These are phyloP conservation scores for Dryobota labecula DNA, from an alignment of 2,888 invertebrate species.

Conservation along the genomic window DNA sequence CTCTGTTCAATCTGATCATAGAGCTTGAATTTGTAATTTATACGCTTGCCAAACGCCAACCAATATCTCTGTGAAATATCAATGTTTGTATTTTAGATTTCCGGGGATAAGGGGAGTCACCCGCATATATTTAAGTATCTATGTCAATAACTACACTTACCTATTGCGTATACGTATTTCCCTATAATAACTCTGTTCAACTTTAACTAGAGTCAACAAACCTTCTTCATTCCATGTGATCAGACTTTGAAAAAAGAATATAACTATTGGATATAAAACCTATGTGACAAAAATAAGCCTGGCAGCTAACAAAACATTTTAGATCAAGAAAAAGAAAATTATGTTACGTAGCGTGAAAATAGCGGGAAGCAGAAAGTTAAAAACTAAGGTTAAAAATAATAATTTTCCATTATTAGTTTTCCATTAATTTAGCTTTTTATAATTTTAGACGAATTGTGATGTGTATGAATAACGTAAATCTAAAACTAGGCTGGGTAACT, in stretches of 20 bases:
- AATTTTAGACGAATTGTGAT: background rate
- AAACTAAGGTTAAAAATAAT: background rate
- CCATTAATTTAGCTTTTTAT: background rate
- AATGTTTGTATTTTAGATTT: conserved; percentile 37
- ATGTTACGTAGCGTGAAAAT: background rate
- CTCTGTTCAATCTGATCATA: background rate
- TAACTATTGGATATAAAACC: background rate
- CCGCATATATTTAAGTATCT: background rate
- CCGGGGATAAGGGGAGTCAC: conserved; percentile 19
- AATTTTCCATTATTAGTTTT: background rate
- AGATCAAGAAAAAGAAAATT: background rate
- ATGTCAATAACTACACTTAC: background rate
- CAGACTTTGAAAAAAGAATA: background rate
- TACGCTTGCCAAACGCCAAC: background rate
- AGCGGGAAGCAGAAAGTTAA: background rate
- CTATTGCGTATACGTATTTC: background rate
- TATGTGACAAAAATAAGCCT: background rate
- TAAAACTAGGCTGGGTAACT: background rate
- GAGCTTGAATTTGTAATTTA: conserved; percentile 2
- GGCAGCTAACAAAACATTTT: background rate
- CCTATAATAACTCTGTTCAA: background rate
- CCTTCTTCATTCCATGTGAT: background rate
- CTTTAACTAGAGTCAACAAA: background rate
- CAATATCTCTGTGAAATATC: conserved; percentile 1
- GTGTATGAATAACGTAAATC: background rate